phyloP scores from a whole-genome alignment of 2,797 vertebrate genomes.

The Anableps anableps region DNA sequence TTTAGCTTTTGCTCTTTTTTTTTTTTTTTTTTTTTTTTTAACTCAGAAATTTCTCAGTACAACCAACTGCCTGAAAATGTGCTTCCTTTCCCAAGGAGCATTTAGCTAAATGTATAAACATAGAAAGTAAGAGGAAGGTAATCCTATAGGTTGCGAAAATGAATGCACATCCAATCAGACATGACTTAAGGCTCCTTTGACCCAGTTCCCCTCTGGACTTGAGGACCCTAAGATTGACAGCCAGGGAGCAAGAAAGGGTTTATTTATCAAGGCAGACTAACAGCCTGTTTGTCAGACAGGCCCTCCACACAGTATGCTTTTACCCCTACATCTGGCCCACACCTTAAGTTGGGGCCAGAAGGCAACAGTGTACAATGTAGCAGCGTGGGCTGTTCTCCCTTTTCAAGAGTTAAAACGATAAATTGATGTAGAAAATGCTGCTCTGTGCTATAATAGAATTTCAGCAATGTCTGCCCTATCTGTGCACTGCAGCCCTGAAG shows the following conservation, averaged over 20 bases:
- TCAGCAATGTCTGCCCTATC: conserved; percentile 79
- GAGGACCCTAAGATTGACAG: conserved; percentile 53
- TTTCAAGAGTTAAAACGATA: conserved; percentile 79
- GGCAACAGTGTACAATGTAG: conserved; percentile 70
- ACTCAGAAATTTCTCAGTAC: not conserved
- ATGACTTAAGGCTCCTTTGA: conserved; percentile 57
- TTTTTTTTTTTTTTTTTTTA: not conserved
- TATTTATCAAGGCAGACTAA: conserved; percentile 55
- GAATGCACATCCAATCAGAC: conserved; percentile 55
- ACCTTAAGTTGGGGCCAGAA: conserved; percentile 71
- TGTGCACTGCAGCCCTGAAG: conserved; percentile 82
- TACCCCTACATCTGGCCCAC: conserved; percentile 70
- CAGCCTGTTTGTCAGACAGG: conserved; percentile 45
- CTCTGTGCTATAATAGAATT: conserved; percentile 81
- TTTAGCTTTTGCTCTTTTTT: not conserved
- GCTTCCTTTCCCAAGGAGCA: conserved; percentile 21
- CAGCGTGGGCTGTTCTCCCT: conserved; percentile 73
- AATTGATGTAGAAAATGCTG: conserved; percentile 78
- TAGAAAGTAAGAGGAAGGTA: conserved; percentile 41
- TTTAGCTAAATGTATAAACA: conserved; percentile 51
- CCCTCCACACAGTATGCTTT: conserved; percentile 48
- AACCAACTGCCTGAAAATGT: conserved; percentile 21
- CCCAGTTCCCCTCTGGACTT: conserved; percentile 54
- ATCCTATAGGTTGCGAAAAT: conserved; percentile 49
- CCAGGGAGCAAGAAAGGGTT: conserved; percentile 38